Evolutionary conservation across 1,140 invertebrate genomes (phyloP).

Genomic region (Eumeta japonica): DNA sequence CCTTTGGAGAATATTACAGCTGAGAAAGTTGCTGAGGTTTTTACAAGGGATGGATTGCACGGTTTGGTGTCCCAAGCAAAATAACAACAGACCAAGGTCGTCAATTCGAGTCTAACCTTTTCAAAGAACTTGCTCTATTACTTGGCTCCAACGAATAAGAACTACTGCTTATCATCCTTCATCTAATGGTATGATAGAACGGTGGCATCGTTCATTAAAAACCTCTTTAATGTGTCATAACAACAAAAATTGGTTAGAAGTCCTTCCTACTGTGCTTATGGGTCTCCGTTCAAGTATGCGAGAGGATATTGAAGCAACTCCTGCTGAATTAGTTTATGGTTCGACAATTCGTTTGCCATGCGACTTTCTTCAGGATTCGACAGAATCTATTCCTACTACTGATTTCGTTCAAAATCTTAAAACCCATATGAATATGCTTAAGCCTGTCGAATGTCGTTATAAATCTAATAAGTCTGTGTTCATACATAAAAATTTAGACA

Average conservation of each 20-base stretch:
- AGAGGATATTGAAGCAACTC: conserved; percentile 15
- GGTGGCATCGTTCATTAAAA: conserved; percentile 43
- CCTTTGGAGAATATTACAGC: conserved; percentile 28
- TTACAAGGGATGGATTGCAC: conserved; percentile 26
- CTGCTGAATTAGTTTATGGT: conserved; percentile 22
- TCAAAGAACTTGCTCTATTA: no score
- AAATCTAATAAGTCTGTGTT: no score
- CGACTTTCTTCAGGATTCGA: no score
- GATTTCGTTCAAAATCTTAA: no score
- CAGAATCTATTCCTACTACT: no score
- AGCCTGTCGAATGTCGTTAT: no score
- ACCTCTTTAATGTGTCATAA: conserved; percentile 21
- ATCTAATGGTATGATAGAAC: conserved; percentile 34
- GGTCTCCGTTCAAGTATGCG: conserved; percentile 14
- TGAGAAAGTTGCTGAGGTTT: conserved; percentile 30
- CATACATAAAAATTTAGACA: conserved; percentile 12
- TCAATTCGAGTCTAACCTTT: conserved; percentile 21
- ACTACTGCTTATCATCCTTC: conserved; percentile 46
- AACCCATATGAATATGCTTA: no score
- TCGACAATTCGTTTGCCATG: conserved; percentile 16
- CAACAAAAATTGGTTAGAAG: conserved; percentile 9
- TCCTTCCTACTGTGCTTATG: conserved; percentile 10
- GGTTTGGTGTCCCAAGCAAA: conserved; percentile 26
- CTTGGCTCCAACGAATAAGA: no score
- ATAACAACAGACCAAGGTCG: conserved; percentile 36